Evolutionary conservation across 2,888 invertebrate genomes (phyloP), one percentile per base, ranked within the genome.

Genomic region (Bursaphelenchus okinawaensis): DNA sequence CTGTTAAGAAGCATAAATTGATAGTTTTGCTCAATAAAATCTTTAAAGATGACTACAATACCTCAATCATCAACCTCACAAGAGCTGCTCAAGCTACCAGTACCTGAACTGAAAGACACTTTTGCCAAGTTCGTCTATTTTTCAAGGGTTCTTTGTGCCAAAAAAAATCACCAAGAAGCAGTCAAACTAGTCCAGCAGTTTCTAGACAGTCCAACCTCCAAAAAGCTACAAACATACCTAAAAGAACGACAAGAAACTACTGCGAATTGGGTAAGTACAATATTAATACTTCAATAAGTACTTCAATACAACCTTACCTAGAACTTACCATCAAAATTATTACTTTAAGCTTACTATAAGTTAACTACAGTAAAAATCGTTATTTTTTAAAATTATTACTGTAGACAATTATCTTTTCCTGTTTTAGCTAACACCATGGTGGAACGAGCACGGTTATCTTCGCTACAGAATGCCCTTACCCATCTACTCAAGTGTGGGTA

Each of bases 371-470:
- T n/a, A n/a, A n/a, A n/a, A n/a, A n/a, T n/a, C n/a, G n/a, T n/a
- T n/a, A n/a, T n/a, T n/a, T n/a, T n/a, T n/a, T n/a, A n/a, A n/a
- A n/a, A n/a, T n/a, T n/a, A n/a, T n/a, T n/a, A n/a, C n/a, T n/a
- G n/a, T n/a, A n/a, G n/a, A n/a, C n/a, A n/a, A n/a, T n/a, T n/a
- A n/a, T n/a, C n/a, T n/a, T n/a, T n/a, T n/a, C n/a, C n/a, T n/a
- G 26, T 40, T 81, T 29, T 74, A 88, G 88, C 83, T 94, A 65
- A 88, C 90, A 54, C 90, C 90, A 51, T 93, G 93, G 90, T 95
- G 94, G 93, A 84, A 91, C 52, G 87, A 89, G 63, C 84, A 87
- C 2, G 92, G 93, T 0, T 95, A 95, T 84, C 86, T 95, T 68
- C 90, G 89, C 73, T 91, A 89, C 81, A 87, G 94, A 62, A 87